Conservation (phyloP, 2,113 vertebrate species). For the Upupa epops region DNA sequence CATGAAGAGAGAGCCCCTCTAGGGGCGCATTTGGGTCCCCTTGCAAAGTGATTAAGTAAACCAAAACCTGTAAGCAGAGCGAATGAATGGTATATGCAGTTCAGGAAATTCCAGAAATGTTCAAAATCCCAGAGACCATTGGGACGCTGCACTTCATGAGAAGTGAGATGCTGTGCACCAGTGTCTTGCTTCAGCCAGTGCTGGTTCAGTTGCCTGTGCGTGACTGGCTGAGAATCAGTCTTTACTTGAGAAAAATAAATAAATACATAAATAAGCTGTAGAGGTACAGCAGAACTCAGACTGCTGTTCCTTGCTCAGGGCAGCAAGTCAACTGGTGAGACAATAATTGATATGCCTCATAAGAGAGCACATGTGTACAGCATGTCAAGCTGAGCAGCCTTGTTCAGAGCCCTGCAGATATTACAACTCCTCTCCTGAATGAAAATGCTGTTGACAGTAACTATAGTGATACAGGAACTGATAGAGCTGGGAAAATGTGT, state of each 20-base stretch:
- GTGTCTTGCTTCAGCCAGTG: neutral
- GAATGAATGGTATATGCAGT: neutral
- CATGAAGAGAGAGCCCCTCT: neutral
- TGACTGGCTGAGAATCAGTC: neutral
- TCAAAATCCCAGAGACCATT: neutral
- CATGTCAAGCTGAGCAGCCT: neutral
- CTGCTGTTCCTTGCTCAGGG: neutral
- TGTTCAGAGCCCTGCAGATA: neutral
- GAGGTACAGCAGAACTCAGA: neutral
- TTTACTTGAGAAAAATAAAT: neutral
- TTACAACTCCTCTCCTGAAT: neutral
- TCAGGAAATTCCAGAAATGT: neutral
- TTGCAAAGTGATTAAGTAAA: neutral
- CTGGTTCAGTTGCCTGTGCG: neutral
- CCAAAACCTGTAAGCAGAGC: neutral
- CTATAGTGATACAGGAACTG: neutral
- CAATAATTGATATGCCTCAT: neutral
- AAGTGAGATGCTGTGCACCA: neutral
- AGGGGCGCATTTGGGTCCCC: neutral
- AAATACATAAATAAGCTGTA: neutral
- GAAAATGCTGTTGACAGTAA: neutral
- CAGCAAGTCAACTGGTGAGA: neutral
- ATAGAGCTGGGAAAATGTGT: neutral
- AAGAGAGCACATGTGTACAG: neutral
- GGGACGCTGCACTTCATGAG: neutral